phyloP scores from a whole-genome alignment of 1,140 invertebrate genomes.

The Lutraria rhynchaena region DNA sequence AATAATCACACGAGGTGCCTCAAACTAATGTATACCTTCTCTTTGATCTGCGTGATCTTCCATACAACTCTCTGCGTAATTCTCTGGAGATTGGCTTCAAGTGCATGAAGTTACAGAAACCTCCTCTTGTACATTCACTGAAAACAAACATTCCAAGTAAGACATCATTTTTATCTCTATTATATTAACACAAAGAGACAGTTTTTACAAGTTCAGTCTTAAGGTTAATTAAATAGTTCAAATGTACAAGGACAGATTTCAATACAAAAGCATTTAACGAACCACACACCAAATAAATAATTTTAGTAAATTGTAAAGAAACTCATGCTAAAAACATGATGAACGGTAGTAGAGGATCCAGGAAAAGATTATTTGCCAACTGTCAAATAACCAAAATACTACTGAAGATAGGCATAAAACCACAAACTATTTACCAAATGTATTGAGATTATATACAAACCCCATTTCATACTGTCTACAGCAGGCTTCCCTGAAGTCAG shows the following conservation, averaged over 20 bases:
- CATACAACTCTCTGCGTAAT: slow-evolving; percentile 91
- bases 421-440: background rate
- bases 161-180: too few species aligned
- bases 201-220: too few species aligned
- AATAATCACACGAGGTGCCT: background rate
- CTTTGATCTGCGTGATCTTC: slow-evolving; percentile 81
- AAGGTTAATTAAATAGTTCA: too few species aligned
- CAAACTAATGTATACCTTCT: slow-evolving; percentile 67
- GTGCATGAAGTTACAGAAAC: slow-evolving; percentile 99
- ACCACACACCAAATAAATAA: too few species aligned
- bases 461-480: slow-evolving; percentile 99
- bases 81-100: slow-evolving; percentile 97
- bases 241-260: too few species aligned
- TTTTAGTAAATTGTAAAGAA: too few species aligned
- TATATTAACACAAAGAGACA: too few species aligned
- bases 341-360: too few species aligned
- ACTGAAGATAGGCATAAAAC: too few species aligned
- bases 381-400: background rate
- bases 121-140: slow-evolving; percentile 97
- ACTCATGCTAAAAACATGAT: too few species aligned
- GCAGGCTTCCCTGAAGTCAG: slow-evolving; percentile 99
- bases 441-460: slow-evolving; percentile 79
- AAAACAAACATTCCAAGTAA: slow-evolving; percentile 63
- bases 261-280: too few species aligned
- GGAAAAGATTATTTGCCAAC: background rate